A percentile compares a stretch with the other conserved stretches of the same genome.
These are phyloP conservation scores for Nephrocerus scutellatus DNA, from an alignment of 2,888 invertebrate species.

Conservation along the genomic window DNA sequence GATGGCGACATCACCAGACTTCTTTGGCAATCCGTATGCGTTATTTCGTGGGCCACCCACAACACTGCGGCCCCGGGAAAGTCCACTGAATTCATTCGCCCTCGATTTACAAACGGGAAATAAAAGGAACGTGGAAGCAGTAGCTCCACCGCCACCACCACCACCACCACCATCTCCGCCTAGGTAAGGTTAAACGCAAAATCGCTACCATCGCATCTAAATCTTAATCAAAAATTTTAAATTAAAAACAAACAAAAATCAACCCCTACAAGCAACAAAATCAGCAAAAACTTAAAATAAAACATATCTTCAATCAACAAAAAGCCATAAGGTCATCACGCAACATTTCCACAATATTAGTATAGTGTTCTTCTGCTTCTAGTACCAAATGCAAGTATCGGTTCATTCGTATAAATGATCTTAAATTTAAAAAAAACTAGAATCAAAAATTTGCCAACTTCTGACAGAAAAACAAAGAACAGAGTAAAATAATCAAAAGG, in stretches of 20 bases:
- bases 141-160: constrained; percentile 38
- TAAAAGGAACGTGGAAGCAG: constrained; percentile 40
- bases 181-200: constrained; percentile 37
- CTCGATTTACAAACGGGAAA: constrained; percentile 44
- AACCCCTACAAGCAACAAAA: constrained; percentile 24
- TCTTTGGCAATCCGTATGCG: constrained; percentile 46
- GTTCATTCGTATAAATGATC: neutral
- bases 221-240: constrained; percentile 7
- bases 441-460: too few relatives aligned
- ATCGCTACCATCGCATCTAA: constrained; percentile 10
- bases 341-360: constrained; percentile 18
- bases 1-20: constrained; percentile 46
- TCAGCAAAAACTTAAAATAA: constrained; percentile 20
- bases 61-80: constrained; percentile 41
- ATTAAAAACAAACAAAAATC: constrained; percentile 4
- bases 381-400: too few relatives aligned
- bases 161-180: constrained; percentile 39
- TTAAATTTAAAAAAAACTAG: neutral
- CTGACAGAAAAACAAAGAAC: constrained; percentile 20
- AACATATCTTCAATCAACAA: constrained; percentile 42
- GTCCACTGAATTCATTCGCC: constrained; percentile 37
- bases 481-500: constrained; percentile 9
- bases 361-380: too few relatives aligned
- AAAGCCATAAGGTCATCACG: constrained; percentile 18
- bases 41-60: constrained; percentile 43